Conservation (phyloP, 2,797 vertebrate genomes). For the Propithecus deckenii region DNA sequence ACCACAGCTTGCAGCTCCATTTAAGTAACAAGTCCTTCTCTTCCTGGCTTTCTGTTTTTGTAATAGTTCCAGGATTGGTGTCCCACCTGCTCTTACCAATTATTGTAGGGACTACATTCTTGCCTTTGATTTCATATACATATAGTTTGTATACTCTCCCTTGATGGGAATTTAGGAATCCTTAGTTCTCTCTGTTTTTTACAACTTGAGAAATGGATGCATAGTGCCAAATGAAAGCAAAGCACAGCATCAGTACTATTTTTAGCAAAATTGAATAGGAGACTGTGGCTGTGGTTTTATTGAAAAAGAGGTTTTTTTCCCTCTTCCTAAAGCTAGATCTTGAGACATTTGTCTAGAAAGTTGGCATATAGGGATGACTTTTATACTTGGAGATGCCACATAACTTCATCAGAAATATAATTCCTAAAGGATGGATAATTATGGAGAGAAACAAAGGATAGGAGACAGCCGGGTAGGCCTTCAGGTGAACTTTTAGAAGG, state of each 20-base stretch:
- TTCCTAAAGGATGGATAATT: background rate
- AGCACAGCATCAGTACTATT: background rate
- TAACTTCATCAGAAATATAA: background rate
- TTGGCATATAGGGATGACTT: background rate
- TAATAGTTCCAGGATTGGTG: background rate
- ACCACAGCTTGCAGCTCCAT: background rate
- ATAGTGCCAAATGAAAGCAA: background rate
- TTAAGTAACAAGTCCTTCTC: background rate
- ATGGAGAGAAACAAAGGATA: background rate
- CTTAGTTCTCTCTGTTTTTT: background rate
- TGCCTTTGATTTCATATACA: background rate
- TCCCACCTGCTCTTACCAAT: background rate
- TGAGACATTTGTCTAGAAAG: background rate
- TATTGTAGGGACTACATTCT: background rate
- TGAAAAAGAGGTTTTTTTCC: background rate
- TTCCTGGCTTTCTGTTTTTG: background rate
- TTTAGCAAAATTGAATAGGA: background rate
- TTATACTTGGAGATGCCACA: background rate
- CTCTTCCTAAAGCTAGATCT: background rate
- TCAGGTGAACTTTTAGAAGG: background rate
- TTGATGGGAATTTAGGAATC: background rate
- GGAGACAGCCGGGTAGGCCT: accelerated
- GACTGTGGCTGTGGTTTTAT: background rate
- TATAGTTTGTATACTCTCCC: background rate
- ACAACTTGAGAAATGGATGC: background rate